Percentiles rank a stretch among this genome's conserved stretches.
These are phyloP conservation scores for Albula goreensis DNA, from an alignment of 2,113 vertebrate species.

Conservation along the genomic window DNA sequence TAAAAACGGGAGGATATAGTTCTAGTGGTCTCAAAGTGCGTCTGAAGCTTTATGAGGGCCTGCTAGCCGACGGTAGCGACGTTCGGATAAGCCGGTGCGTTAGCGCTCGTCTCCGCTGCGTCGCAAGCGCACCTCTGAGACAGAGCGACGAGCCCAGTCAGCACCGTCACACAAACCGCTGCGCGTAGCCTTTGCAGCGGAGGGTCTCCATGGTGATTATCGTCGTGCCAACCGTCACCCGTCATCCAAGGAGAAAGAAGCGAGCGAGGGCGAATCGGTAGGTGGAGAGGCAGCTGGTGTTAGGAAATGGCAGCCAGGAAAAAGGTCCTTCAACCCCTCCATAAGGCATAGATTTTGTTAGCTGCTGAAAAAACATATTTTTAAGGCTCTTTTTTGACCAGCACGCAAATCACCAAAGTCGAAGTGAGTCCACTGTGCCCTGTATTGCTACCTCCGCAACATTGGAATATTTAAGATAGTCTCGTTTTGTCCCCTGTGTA, in stretches of 20 bases:
- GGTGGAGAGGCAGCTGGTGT: conserved; percentile 1
- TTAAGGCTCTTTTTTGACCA: background rate
- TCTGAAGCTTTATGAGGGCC: background rate
- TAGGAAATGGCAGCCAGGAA: background rate
- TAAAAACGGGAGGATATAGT: background rate
- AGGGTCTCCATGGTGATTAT: conserved; percentile 23
- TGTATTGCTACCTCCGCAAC: too few species aligned
- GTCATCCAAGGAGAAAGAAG: background rate
- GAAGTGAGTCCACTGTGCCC: too few species aligned
- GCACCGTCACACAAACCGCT: background rate
- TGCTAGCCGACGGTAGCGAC: background rate
- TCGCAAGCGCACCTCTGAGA: background rate
- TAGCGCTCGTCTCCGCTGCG: background rate
- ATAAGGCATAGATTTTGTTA: background rate
- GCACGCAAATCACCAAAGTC: too few species aligned
- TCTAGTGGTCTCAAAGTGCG: background rate
- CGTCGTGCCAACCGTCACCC: background rate
- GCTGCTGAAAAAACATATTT: background rate
- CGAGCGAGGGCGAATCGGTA: background rate
- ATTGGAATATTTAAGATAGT: too few species aligned
- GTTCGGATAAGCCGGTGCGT: background rate
- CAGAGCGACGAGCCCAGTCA: background rate
- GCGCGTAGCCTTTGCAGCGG: background rate
- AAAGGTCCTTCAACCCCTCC: background rate
- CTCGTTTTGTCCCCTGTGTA: too few species aligned